phyloP scores from a whole-genome alignment of 2,888 invertebrate species.

The Stenodera caucasica region DNA sequence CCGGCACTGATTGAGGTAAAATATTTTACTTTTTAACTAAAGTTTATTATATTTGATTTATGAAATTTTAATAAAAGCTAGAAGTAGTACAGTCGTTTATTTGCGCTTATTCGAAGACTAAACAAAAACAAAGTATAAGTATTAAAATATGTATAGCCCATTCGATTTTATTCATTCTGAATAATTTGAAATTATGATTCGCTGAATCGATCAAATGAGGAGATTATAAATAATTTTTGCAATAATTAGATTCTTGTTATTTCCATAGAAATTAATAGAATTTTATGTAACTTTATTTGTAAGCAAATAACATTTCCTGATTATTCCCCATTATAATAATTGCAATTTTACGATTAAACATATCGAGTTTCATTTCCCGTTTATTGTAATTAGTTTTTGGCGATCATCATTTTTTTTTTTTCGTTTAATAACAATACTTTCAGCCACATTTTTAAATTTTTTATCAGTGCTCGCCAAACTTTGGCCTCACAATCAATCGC shows the following conservation, averaged over 20 bases:
- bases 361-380: not conserved
- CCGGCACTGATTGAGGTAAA: no score
- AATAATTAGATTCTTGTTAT: not conserved
- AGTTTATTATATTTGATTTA: no score
- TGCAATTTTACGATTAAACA: not conserved
- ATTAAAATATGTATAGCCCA: no score
- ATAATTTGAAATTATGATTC: no score
- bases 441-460: no score
- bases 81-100: not conserved
- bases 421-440: no score
- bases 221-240: not conserved
- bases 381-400: not conserved
- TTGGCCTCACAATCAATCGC: no score
- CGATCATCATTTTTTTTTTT: not conserved
- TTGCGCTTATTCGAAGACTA: not conserved
- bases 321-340: not conserved
- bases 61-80: no score
- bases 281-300: not conserved
- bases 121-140: not conserved
- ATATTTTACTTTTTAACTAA: no score
- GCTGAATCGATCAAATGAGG: no score
- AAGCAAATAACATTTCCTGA: conserved; percentile 1
- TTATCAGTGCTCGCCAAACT: no score
- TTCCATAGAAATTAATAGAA: not conserved
- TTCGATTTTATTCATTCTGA: no score